These are phyloP conservation scores for Drosophila aldrichi DNA, from an alignment of 2,888 invertebrate genomes.

Conservation along the genomic window DNA sequence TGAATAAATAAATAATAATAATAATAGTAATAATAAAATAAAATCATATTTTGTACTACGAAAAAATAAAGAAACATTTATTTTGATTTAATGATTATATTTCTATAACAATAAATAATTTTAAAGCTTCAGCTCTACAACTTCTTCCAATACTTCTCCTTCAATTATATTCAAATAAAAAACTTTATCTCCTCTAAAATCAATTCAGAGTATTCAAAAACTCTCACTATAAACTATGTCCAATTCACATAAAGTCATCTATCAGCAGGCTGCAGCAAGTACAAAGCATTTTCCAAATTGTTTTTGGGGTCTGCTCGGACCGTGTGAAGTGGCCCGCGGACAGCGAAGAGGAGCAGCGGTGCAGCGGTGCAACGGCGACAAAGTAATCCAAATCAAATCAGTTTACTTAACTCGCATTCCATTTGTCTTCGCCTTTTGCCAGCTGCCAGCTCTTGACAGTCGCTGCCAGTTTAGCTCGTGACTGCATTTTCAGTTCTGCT, in stretches of 20 bases:
- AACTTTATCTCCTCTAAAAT: not conserved
- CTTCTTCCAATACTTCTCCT: not conserved
- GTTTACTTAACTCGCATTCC: constrained; percentile 67
- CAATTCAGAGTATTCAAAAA: not conserved
- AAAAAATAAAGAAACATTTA: too few species aligned
- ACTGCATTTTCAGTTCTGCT: constrained; percentile 30
- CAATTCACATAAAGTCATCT: constrained; percentile 8
- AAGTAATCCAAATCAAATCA: constrained; percentile 64
- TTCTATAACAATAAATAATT: too few species aligned
- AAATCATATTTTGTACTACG: too few species aligned
- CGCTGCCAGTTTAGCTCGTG: constrained; percentile 39
- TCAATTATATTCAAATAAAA: not conserved
- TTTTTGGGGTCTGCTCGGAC: constrained; percentile 26
- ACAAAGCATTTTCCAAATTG: constrained; percentile 58
- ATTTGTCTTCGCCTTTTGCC: constrained; percentile 39
- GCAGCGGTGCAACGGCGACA: constrained; percentile 32
- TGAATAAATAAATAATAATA: too few species aligned
- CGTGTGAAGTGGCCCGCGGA: constrained; percentile 38
- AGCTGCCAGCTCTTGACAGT: constrained; percentile 49
- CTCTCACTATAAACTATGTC: not conserved
- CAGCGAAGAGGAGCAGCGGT: not conserved
- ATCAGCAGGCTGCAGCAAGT: constrained; percentile 21
- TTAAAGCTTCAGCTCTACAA: not conserved
- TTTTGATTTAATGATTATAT: too few species aligned
- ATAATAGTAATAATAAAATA: too few species aligned